Evolutionary conservation across 1,140 invertebrate genomes (phyloP), one percentile per base, ranked within the genome.

Genomic region (Aphelinus certus): DNA sequence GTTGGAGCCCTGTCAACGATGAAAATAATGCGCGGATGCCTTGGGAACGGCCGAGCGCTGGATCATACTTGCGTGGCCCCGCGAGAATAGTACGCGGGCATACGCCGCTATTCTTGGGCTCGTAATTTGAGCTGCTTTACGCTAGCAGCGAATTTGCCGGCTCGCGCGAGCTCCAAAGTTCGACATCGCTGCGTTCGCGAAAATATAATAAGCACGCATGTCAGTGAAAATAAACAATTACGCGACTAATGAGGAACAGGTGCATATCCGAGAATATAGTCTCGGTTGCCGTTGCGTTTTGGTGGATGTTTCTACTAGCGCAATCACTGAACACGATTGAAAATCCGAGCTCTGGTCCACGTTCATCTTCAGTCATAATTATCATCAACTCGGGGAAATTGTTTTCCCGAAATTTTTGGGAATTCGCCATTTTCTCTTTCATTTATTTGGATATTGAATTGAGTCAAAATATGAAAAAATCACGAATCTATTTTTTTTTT

Each of bases 1-100:
- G 26, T 26, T 26, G 26, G 26, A 26, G 26, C 26, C 26, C 26
- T 26, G 26, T 26, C 26, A 26, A 26, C 26, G 26, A 26, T 26
- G 26, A 26, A 26, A 26, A 26, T 26, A 26, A 26, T 26, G 26
- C 26, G 26, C 26, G 26, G 26, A 26, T 26, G 26, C 26, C 26
- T 26, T 9, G 51, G 9, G 51, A 53, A 53, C 51, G 51, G 77
- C 66, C 64, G 77, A 79, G 81, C 80, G 82, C 83, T 83, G 80
- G 80, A 81, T 81, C 78, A 79, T 79, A 76, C 78, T 80, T 80
- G 81, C 79, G 76, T 76, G 60, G 77, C 80, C 70, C 73, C 62
- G 60, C n/a, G 7, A 68, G 68, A 77, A 69, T 70, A 26, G 26
- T 26, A 45, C 45, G 10, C 26, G 42, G 42, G 53, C 71, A 43